Evolutionary conservation across 2,113 vertebrate genomes (phyloP).

Genomic region (Tragulus kanchil): DNA sequence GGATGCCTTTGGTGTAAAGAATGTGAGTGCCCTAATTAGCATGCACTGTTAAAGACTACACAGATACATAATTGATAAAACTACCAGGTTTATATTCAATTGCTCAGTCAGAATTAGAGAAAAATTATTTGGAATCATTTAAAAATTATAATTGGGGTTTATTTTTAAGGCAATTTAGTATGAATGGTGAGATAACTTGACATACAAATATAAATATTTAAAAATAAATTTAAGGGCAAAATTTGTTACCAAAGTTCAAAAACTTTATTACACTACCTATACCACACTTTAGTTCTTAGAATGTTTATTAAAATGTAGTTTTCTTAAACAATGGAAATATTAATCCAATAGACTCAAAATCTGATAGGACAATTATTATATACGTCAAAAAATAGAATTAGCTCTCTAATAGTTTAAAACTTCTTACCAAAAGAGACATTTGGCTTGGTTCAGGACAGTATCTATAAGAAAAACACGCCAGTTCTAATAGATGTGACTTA

Average conservation of each 20-base stretch:
- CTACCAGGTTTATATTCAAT: constrained; percentile 1
- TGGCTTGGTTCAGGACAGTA: not conserved
- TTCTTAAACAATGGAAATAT: constrained; percentile 58
- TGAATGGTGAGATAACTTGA: constrained; percentile 50
- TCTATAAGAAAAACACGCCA: constrained; percentile 4
- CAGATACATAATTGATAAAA: not conserved
- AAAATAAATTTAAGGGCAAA: constrained; percentile 12
- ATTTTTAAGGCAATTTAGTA: not conserved
- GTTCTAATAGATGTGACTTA: constrained; percentile 2
- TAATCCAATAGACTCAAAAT: constrained; percentile 35
- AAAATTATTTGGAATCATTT: constrained; percentile 61
- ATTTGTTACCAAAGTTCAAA: constrained; percentile 42
- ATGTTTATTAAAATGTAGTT: constrained; percentile 58
- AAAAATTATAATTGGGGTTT: not conserved
- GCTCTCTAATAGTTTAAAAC: constrained; percentile 45
- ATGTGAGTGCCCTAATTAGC: constrained; percentile 48
- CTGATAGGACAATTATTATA: constrained; percentile 63
- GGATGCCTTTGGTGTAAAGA: constrained; percentile 33
- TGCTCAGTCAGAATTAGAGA: constrained; percentile 55
- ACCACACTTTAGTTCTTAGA: constrained; percentile 57
- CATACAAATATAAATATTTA: constrained; percentile 32
- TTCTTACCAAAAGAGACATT: constrained; percentile 52
- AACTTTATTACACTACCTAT: constrained; percentile 59
- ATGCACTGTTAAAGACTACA: not conserved
- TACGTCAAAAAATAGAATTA: constrained; percentile 73